A percentile compares a stretch with the other conserved stretches of the same genome.
phyloP scores from a whole-genome alignment of 2,888 invertebrate genomes.

The Gryllus longicercus region DNA sequence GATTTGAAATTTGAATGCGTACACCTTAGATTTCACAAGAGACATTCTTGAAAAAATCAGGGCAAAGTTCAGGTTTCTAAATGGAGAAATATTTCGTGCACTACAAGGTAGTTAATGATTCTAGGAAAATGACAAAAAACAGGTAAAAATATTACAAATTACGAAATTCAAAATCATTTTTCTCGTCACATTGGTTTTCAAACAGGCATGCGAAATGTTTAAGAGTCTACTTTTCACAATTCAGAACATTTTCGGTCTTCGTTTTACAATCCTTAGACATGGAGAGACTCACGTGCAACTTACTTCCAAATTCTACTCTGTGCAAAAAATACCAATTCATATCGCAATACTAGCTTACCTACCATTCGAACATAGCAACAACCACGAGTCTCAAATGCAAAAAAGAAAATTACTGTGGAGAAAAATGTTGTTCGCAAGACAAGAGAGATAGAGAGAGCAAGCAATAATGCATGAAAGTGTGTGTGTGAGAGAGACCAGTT shows the following conservation, averaged over 20 bases:
- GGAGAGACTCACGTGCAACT: not conserved
- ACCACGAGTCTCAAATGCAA: not conserved
- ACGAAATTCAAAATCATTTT: too few species aligned
- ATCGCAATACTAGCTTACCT: not conserved
- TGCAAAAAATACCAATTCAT: not conserved
- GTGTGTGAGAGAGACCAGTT: not conserved
- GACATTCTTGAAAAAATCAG: too few species aligned
- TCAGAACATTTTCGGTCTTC: not conserved
- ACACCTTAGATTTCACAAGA: too few species aligned
- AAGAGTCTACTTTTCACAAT: not conserved
- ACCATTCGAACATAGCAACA: slow-evolving; percentile 2
- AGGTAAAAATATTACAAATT: too few species aligned
- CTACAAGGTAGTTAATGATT: not conserved
- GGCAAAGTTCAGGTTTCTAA: not conserved
- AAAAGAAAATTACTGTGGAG: not conserved
- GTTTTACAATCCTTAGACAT: slow-evolving; percentile 6
- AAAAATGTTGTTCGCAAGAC: not conserved
- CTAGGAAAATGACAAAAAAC: not conserved
- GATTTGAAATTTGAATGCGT: too few species aligned
- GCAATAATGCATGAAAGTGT: slow-evolving; percentile 3
- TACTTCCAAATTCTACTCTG: slow-evolving; percentile 4
- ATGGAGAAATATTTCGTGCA: slow-evolving; percentile 5
- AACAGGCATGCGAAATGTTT: not conserved
- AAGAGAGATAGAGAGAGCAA: slow-evolving; percentile 7
- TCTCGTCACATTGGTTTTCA: not conserved